A percentile compares a stretch with the other conserved stretches of the same genome.
phyloP scores from a whole-genome alignment of 2,888 invertebrate species.

The Eretmocerus hayati region DNA sequence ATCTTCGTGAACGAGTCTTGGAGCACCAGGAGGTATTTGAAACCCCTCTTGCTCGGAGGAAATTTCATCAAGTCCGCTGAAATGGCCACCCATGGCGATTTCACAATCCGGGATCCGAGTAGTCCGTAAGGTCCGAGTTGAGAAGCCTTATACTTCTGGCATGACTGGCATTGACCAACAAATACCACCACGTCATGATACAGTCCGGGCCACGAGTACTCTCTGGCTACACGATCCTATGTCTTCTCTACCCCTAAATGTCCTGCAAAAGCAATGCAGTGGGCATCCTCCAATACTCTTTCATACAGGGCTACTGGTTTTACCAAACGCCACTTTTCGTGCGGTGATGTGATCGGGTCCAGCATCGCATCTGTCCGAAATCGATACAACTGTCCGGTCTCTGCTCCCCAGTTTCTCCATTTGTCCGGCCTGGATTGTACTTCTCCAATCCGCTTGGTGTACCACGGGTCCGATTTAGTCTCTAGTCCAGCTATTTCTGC shows the following conservation, averaged over 20 bases:
- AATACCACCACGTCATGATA: not conserved
- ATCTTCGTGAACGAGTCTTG: too few relatives aligned
- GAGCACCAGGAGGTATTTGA: too few relatives aligned
- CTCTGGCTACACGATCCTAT: not conserved
- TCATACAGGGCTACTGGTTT: not conserved
- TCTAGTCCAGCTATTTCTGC: not conserved
- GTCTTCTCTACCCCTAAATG: slow-evolving; percentile 1
- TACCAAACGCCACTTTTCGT: not conserved
- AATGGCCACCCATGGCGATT: too few relatives aligned
- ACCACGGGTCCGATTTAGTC: not conserved
- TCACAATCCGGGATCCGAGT: too few relatives aligned
- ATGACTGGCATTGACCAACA: too few relatives aligned
- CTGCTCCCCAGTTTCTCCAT: not conserved
- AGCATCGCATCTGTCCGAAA: not conserved
- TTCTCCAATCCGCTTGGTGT: not conserved
- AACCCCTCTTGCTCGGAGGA: too few relatives aligned
- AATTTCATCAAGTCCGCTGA: too few relatives aligned
- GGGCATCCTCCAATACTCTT: not conserved
- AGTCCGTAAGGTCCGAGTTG: too few relatives aligned
- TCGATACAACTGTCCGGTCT: not conserved
- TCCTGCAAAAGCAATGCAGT: not conserved
- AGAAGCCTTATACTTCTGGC: too few relatives aligned
- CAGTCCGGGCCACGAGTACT: not conserved
- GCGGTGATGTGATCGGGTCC: not conserved
- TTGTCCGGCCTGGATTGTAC: not conserved